These are phyloP conservation scores for Cranoglanis bouderius DNA, from an alignment of 2,113 vertebrate genomes.

Conservation along the genomic window DNA sequence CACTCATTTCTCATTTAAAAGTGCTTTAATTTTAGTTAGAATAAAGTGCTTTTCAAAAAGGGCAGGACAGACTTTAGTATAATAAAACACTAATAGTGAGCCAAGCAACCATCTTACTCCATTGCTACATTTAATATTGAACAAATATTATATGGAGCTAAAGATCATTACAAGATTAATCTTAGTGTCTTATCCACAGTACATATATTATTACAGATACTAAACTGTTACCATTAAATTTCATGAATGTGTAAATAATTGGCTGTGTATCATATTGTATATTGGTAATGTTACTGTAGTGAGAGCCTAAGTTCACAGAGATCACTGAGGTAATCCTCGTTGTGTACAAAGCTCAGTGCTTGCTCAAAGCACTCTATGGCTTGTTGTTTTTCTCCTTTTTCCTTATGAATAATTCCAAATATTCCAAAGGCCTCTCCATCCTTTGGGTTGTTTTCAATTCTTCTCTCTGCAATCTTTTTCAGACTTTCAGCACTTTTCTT, in stretches of 20 bases:
- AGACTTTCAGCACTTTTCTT: constrained; percentile 6
- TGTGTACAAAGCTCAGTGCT: constrained; percentile 35
- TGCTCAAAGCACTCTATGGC: constrained; percentile 54
- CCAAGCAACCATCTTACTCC: neutral
- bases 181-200: neutral
- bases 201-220: neutral
- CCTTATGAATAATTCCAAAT: constrained; percentile 51
- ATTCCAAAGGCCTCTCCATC: constrained; percentile 52
- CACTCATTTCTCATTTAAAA: no score
- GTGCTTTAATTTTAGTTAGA: no score
- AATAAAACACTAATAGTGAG: no score
- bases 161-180: neutral
- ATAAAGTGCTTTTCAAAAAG: no score
- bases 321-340: constrained; percentile 29
- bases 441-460: neutral
- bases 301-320: constrained; percentile 53
- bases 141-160: no score
- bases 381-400: constrained; percentile 31
- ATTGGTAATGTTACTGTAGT: constrained; percentile 31
- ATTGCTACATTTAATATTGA: neutral
- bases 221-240: neutral
- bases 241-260: neutral
- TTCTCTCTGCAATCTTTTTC: constrained; percentile 37
- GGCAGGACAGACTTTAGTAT: no score
- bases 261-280: neutral